Conservation (phyloP, 2,113 vertebrate genomes). For the Corythoichthys intestinalis region DNA sequence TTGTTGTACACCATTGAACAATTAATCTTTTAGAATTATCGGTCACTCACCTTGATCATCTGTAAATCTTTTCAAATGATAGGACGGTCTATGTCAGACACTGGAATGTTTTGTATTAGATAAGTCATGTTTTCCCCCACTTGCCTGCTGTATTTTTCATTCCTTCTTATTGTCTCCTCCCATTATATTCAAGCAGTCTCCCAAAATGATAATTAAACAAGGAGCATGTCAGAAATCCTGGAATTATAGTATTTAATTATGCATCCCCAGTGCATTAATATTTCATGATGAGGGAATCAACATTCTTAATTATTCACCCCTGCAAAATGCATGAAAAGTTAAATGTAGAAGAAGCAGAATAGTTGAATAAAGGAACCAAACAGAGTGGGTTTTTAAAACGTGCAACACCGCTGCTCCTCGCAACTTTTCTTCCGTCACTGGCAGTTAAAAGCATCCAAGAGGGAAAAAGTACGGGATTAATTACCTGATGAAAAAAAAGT, state of each 20-base stretch:
- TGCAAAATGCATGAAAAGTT: constrained; percentile 83
- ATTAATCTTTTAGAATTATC: background rate
- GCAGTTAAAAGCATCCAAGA: constrained; percentile 39
- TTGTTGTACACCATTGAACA: background rate
- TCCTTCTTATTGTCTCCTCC: constrained; percentile 60
- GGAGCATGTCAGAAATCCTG: constrained; percentile 80
- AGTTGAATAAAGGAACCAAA: constrained; percentile 42
- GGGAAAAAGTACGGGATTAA: constrained; percentile 51
- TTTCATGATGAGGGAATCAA: constrained; percentile 95
- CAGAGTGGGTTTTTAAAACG: constrained; percentile 12
- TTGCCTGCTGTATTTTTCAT: constrained; percentile 36
- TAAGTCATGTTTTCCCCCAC: constrained; percentile 14
- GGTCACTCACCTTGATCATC: background rate
- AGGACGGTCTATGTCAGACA: constrained; percentile 1
- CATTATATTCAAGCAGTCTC: constrained; percentile 72
- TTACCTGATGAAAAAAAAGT: constrained; percentile 63
- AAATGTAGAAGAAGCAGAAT: constrained; percentile 68
- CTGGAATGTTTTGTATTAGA: constrained; percentile 4
- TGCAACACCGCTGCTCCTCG: constrained; percentile 7
- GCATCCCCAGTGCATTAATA: constrained; percentile 87
- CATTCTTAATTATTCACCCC: constrained; percentile 92
- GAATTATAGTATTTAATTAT: constrained; percentile 96
- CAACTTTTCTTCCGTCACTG: constrained; percentile 25
- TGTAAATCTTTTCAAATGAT: constrained; percentile 2
- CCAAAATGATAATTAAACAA: constrained; percentile 74